phyloP scores from a whole-genome alignment of 2,797 vertebrate species.

The Loris lydekkerianus region DNA sequence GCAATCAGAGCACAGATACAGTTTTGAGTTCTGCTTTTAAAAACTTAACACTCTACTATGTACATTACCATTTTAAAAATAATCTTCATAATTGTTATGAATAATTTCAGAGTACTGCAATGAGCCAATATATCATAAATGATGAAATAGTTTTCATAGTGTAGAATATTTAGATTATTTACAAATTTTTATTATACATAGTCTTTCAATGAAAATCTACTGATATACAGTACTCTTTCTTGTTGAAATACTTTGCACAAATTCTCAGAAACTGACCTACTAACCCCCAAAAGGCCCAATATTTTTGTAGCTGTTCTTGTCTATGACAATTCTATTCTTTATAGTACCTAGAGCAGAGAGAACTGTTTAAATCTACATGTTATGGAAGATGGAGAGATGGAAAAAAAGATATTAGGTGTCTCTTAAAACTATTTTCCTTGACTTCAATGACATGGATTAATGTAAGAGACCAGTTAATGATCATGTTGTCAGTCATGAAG shows the following conservation, averaged over 20 bases:
- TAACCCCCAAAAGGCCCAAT: background rate
- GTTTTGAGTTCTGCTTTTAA: constrained; percentile 66
- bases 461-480: background rate
- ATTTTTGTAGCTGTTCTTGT: constrained; percentile 52
- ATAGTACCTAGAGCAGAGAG: background rate
- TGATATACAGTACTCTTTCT: background rate
- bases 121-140: constrained; percentile 44
- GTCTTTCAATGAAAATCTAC: constrained; percentile 21
- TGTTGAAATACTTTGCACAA: constrained; percentile 31
- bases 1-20: constrained; percentile 62
- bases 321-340: constrained; percentile 38
- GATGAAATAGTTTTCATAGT: constrained; percentile 36
- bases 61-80: constrained; percentile 41
- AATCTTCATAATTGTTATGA: constrained; percentile 66
- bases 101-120: constrained; percentile 53
- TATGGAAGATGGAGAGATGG: background rate
- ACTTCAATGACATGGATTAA: background rate
- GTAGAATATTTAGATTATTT: constrained; percentile 49
- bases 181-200: constrained; percentile 36
- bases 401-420: background rate
- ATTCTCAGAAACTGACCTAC: constrained; percentile 31
- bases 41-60: background rate
- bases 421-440: constrained; percentile 18
- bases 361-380: constrained; percentile 48
- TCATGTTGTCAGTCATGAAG: background rate